Conservation (phyloP, 2,113 vertebrate species). For the Clarias batrachus region DNA sequence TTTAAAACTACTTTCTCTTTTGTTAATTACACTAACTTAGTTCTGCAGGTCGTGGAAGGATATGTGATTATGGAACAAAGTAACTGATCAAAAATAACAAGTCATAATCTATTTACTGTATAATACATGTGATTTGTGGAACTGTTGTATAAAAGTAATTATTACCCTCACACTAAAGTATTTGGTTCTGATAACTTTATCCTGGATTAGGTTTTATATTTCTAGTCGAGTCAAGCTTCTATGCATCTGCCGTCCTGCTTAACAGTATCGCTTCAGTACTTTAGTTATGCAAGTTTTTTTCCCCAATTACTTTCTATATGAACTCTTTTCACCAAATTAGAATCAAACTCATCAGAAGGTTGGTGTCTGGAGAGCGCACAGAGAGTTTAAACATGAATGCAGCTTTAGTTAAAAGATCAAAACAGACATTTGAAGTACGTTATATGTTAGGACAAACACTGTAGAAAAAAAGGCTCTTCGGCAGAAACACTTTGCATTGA, state of each 20-base stretch:
- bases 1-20: no score
- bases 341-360: neutral
- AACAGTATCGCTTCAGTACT: neutral
- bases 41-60: no score
- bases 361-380: neutral
- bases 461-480: no score
- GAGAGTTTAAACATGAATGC: neutral
- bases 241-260: neutral
- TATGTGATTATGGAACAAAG: no score
- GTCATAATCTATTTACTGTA: no score
- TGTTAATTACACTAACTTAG: no score
- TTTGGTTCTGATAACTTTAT: neutral
- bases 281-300: neutral
- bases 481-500: neutral
- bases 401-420: neutral
- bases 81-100: no score
- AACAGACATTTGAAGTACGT: neutral
- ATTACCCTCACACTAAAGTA: neutral
- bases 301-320: neutral
- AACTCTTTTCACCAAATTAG: neutral
- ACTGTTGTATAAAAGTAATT: no score
- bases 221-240: neutral
- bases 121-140: no score
- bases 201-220: neutral
- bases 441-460: neutral